Conservation (phyloP, 2,888 invertebrate genomes). For the Liodrosophila aerea region DNA sequence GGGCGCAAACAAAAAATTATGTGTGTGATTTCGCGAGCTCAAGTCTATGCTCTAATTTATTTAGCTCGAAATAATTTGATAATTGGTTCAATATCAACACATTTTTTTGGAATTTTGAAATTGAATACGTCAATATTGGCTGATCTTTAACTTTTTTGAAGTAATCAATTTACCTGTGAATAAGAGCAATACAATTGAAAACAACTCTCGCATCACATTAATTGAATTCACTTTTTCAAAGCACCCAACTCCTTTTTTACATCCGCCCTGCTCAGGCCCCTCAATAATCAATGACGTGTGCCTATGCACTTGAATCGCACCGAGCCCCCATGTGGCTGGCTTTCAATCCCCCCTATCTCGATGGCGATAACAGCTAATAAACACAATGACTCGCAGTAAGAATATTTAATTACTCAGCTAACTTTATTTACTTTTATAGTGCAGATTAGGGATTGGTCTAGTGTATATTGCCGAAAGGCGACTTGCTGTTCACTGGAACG, state of each 20-base stretch:
- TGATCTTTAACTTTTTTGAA: not conserved
- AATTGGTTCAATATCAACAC: no score
- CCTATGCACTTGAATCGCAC: no score
- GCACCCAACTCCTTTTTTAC: not conserved
- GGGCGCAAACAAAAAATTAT: no score
- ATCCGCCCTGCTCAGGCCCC: not conserved
- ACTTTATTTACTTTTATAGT: not conserved
- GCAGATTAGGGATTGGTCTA: slow-evolving; percentile 16
- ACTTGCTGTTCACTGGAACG: slow-evolving; percentile 63
- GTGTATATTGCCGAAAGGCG: slow-evolving; percentile 57
- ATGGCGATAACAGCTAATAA: slow-evolving; percentile 22
- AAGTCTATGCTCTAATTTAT: no score
- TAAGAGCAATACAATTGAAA: slow-evolving; percentile 15
- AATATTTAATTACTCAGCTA: not conserved
- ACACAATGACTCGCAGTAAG: slow-evolving; percentile 6
- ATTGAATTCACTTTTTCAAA: slow-evolving; percentile 3
- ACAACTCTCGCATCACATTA: slow-evolving; percentile 24
- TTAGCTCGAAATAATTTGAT: no score
- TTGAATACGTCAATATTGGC: no score
- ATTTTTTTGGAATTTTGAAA: no score
- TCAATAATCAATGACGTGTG: no score
- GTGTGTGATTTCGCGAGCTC: no score
- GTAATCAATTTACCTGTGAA: slow-evolving; percentile 22
- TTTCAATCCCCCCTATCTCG: slow-evolving; percentile 15
- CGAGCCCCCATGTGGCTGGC: no score